Conservation (phyloP, 2,113 vertebrate genomes). For the Otolemur garnettii region DNA sequence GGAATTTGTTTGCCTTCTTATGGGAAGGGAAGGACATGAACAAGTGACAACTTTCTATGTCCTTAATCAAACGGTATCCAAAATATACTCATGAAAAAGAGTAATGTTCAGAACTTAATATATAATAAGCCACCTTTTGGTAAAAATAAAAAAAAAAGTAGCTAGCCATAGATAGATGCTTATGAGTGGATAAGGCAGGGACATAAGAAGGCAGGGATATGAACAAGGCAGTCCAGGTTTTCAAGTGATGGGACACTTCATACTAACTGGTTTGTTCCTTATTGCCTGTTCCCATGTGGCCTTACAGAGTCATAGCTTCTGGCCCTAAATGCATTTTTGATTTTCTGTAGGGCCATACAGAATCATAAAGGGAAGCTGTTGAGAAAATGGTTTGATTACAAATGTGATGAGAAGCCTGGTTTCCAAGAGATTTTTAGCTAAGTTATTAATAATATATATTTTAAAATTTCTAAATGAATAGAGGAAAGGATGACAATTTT, state of each 20-base stretch:
- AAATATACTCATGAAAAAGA: not conserved
- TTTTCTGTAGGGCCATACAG: not conserved
- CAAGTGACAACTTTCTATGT: constrained; percentile 23
- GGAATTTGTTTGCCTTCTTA: too few species aligned
- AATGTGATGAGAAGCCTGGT: not conserved
- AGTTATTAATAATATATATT: not conserved
- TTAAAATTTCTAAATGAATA: not conserved
- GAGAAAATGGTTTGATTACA: constrained; percentile 36
- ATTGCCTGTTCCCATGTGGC: not conserved
- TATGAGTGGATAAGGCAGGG: constrained; percentile 33
- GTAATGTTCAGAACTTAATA: constrained; percentile 34
- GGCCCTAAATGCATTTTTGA: not conserved
- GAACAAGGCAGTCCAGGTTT: not conserved
- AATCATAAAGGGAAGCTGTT: constrained; percentile 14
- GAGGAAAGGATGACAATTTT: not conserved
- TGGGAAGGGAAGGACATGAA: too few species aligned
- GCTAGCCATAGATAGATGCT: not conserved
- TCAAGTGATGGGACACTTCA: not conserved
- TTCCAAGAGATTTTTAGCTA: constrained; percentile 51
- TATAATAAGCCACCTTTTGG: constrained; percentile 11
- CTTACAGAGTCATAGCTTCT: not conserved
- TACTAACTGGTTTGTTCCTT: not conserved
- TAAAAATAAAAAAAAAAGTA: constrained; percentile 33
- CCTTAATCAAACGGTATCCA: not conserved
- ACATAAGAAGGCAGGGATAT: not conserved